phyloP scores from a whole-genome alignment of 2,113 vertebrate species.

The Noctilio leporinus region DNA sequence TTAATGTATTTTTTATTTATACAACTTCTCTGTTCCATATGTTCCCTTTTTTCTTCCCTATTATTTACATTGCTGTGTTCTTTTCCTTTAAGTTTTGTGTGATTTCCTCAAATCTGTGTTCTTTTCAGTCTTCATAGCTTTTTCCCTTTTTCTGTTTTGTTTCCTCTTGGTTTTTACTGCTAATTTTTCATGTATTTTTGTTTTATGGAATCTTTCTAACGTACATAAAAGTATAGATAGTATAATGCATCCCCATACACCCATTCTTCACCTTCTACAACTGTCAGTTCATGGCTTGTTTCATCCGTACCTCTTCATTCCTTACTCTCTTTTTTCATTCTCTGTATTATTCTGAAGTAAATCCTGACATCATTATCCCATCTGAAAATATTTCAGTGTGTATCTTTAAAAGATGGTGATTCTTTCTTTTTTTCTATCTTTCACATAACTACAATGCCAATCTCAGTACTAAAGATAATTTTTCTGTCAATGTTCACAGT shows the following conservation, averaged over 20 bases:
- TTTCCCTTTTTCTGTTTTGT: not conserved
- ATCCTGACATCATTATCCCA: not conserved
- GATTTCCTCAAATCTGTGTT: not conserved
- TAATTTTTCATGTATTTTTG: not conserved
- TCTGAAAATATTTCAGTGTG: not conserved
- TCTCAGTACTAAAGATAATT: not conserved
- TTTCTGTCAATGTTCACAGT: not conserved
- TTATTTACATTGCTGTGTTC: not conserved
- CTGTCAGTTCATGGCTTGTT: not conserved
- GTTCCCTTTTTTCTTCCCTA: not conserved
- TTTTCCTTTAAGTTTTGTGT: not conserved
- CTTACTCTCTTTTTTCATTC: not conserved
- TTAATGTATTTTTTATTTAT: conserved; percentile 29
- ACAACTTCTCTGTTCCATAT: not conserved
- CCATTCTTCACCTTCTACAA: not conserved
- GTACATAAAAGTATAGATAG: not conserved
- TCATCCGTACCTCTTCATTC: not conserved
- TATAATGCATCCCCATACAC: not conserved
- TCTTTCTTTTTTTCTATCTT: conserved; percentile 13
- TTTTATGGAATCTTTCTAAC: not conserved
- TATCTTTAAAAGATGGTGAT: not conserved
- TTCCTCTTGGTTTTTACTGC: not conserved
- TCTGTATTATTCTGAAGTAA: conserved; percentile 5
- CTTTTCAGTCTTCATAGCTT: not conserved
- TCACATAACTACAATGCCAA: not conserved